Base-by-base conservation (phyloP, 2,888 invertebrate genomes). In the Diarsia brunnea region DNA sequence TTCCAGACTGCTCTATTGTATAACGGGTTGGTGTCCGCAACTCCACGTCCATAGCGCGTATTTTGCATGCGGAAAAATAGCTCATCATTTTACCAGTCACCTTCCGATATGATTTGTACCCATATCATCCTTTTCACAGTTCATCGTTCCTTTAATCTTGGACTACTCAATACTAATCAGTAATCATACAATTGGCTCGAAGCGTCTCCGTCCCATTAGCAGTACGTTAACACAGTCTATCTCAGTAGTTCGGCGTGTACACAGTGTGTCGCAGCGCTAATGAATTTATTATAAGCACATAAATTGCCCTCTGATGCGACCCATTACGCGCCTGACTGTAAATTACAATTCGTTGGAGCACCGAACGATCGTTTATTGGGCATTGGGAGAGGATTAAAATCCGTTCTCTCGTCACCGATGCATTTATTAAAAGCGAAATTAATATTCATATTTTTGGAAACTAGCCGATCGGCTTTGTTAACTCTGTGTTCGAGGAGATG, bases 261-360 rank as follows among this genome's bases (percentile, higher is more conserved):
- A 68, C 85, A 47, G 81, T 82, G 73, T 75, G 81, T 86, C 83
- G 80, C 63, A 69, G 43, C 79, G 73, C 94, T 96, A 96, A 96
- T 96, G 95, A 96, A 96, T 96, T 96, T 96, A 96, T 96, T 96
- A 96, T 96, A 95, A 95, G 94, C 92, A 93, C 95, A 96, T 95
- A 96, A 96, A 96, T 96, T 95, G 95, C 92, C 90, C 92, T 93
- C 92, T 95, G 96, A 96, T 95, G 95, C 94, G 93, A 93, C 93
- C 95, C 95, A 96, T 96, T 96, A 96, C 94, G 89, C 70, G 90
- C 92, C 91, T 83, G 92, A 90, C 94, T 92, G 95, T 95, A 95
- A 95, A 96, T 96, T 95, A 95, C 96, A 94, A 93, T 95, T 93
- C 94, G 94, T 92, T 92, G 90, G 92, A 90, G 89, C 89, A 90